A percentile compares a stretch with the other conserved stretches of the same genome.
phyloP scores from a whole-genome alignment of 2,113 vertebrate species.

The Tringa solitaria region DNA sequence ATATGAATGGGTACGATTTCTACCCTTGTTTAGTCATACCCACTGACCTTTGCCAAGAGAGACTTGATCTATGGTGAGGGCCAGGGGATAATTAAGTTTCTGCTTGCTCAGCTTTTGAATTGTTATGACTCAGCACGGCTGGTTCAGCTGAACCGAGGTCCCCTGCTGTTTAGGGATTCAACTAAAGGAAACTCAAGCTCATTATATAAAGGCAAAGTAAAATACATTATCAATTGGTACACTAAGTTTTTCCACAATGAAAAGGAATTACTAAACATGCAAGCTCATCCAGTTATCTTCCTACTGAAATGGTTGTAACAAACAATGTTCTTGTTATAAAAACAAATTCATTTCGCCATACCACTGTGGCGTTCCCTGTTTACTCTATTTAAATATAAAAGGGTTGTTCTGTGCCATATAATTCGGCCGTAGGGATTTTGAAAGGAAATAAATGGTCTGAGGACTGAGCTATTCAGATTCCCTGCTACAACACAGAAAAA shows the following conservation, averaged over 20 bases:
- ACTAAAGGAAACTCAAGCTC: background rate
- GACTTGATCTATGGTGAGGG: background rate
- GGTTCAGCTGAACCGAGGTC: background rate
- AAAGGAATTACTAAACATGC: background rate
- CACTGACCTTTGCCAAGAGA: background rate
- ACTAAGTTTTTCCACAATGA: background rate
- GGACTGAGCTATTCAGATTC: background rate
- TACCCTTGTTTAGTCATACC: background rate
- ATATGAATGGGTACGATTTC: background rate
- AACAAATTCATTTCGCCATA: background rate
- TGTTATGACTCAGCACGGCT: background rate
- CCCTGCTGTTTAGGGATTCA: background rate
- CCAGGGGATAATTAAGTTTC: background rate
- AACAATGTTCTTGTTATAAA: background rate
- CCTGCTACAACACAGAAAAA: background rate
- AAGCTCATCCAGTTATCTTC: background rate
- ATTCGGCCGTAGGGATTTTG: background rate
- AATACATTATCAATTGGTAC: background rate
- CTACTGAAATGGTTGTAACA: background rate
- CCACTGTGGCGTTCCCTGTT: background rate
- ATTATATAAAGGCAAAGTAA: conserved; percentile 12
- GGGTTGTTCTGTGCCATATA: background rate
- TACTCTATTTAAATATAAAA: background rate
- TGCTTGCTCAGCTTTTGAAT: background rate
- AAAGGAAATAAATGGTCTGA: background rate